Evolutionary conservation across 2,797 vertebrate species (phyloP), one percentile per base, ranked within the genome.

Genomic region (Hozukius guyotensis): DNA sequence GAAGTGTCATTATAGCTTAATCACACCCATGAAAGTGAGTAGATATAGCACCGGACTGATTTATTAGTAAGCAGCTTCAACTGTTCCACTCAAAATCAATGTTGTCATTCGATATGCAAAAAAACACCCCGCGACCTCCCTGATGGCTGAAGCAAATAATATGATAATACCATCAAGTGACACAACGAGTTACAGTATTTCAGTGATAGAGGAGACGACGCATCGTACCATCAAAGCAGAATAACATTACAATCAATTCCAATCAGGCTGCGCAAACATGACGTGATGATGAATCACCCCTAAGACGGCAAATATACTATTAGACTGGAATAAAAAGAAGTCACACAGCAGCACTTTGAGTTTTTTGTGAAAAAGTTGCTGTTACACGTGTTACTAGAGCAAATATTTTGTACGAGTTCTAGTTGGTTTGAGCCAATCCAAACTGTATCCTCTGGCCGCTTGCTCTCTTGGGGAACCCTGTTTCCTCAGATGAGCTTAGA

Each of bases 401-500:
- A 94, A 94, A 95, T 95, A 95, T 95, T 94, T 95, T 81, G 82
- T 87, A 82, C 70, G 91, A 94, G 93, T 92, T 94, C 86, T 79
- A 77, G 88, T 87, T 78, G 91, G 94, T 90, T 93, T 92, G 91
- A 95, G 89, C 89, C 93, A 82, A 95, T 95, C 93, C 90, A 87
- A 92, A 96, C 93, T 85, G 90, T 89, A 93, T 95, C 92, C 94
- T 93, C 89, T 87, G 88, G 93, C 88, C 84, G 64, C 85, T 86
- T 57, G 75, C 94, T 94, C 95, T 95, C 96, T 69, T 77, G 93
- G 92, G 96, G 89, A 83, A 87, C 80, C 90, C 89, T 87, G 92
- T 92, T 94, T 95, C 94, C 95, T 94, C 94, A 94, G 92, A 94
- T 94, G 94, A 95, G 94, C 95, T 95, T 91, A 92, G 93, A 95